phyloP scores from a whole-genome alignment of 2,113 vertebrate species.

The Cavia aperea region DNA sequence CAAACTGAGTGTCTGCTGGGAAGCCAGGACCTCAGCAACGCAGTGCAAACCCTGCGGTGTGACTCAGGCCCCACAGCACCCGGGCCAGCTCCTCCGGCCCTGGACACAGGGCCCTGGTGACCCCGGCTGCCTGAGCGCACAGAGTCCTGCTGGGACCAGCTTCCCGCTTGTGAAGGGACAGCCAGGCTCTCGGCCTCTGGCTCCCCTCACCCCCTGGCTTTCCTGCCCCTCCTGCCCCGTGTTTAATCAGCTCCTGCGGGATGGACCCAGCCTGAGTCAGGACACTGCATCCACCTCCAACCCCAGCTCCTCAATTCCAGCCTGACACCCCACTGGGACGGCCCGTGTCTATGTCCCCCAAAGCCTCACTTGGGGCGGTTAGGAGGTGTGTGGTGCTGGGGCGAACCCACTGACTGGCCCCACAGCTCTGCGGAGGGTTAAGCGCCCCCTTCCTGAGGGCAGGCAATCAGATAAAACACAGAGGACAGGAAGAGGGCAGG shows the following conservation, averaged over 20 bases:
- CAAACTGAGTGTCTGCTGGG: too few relatives aligned
- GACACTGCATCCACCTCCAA: too few relatives aligned
- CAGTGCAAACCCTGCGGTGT: neutral
- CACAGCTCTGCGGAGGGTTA: neutral
- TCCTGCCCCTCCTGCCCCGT: neutral
- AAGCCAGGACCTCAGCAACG: neutral
- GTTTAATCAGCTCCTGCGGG: neutral
- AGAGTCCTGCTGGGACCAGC: too few relatives aligned
- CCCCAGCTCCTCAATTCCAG: too few relatives aligned
- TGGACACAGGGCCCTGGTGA: neutral
- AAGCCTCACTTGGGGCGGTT: neutral
- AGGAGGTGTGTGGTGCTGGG: too few relatives aligned
- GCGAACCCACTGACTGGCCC: too few relatives aligned
- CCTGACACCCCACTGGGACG: neutral
- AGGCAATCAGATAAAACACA: neutral
- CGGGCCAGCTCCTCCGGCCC: neutral
- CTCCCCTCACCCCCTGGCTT: neutral
- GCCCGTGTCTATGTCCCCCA: neutral
- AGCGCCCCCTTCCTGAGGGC: neutral
- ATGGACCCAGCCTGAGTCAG: neutral
- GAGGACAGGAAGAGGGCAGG: neutral
- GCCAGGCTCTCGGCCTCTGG: too few relatives aligned
- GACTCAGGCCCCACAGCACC: too few relatives aligned
- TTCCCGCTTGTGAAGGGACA: too few relatives aligned
- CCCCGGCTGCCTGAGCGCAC: neutral